Conservation (phyloP, 2,888 invertebrate species). For the Yponomeuta malinellus region DNA sequence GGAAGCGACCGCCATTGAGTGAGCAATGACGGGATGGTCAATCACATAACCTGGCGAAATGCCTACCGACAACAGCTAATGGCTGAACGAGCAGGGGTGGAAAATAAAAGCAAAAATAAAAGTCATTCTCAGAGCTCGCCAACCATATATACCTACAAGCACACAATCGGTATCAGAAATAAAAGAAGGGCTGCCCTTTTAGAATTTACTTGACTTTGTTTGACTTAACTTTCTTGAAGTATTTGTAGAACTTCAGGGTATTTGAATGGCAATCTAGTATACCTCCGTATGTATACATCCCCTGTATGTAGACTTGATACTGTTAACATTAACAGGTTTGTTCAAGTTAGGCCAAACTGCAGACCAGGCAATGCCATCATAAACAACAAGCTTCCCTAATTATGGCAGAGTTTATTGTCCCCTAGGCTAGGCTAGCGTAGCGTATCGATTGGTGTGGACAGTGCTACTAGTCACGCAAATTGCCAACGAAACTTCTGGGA, state of each 20-base stretch:
- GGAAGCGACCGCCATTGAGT: conserved; percentile 21
- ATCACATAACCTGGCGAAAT: conserved; percentile 17
- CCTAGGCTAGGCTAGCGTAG: background rate
- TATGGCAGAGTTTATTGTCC: background rate
- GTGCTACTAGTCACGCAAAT: background rate
- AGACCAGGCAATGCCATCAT: background rate
- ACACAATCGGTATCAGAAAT: too few relatives aligned
- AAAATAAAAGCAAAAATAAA: background rate
- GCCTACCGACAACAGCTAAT: background rate
- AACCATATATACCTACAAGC: too few relatives aligned
- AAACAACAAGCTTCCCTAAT: background rate
- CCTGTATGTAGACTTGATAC: background rate
- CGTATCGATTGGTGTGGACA: background rate
- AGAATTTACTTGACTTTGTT: too few relatives aligned
- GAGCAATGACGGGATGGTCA: conserved; percentile 17
- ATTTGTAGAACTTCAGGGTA: too few relatives aligned
- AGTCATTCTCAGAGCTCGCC: background rate
- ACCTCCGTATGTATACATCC: too few relatives aligned
- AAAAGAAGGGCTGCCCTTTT: too few relatives aligned
- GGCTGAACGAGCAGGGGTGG: background rate
- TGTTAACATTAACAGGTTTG: background rate
- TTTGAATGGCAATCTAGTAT: too few relatives aligned
- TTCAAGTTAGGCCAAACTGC: background rate
- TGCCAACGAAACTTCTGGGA: background rate
- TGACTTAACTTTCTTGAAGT: too few relatives aligned